These are phyloP conservation scores for Paracentrotus lividus DNA, from an alignment of 53 echinoderm and acorn worm genomes.

Conservation along the genomic window DNA sequence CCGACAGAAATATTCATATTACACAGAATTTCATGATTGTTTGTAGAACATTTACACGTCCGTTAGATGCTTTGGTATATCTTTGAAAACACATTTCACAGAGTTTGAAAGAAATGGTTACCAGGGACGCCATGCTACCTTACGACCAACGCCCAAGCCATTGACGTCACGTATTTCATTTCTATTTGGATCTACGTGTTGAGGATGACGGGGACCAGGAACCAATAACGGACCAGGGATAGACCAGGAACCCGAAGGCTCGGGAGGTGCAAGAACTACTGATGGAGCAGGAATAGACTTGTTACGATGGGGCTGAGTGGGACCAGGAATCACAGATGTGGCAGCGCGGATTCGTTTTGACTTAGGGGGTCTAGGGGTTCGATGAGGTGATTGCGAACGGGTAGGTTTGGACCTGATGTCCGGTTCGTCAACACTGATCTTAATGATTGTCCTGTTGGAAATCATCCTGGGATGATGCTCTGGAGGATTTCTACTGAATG, in stretches of 20 bases:
- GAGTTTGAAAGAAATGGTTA: slow-evolving; percentile 18
- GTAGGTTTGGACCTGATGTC: background rate
- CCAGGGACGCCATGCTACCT: slow-evolving; percentile 63
- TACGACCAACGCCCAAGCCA: background rate
- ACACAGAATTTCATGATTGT: no score
- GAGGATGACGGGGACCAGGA: background rate
- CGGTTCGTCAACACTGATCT: background rate
- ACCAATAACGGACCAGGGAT: background rate
- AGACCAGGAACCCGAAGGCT: background rate
- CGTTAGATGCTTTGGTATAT: no score
- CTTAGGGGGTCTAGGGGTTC: no score
- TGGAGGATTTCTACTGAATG: background rate
- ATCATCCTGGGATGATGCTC: background rate
- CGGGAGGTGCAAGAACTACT: no score
- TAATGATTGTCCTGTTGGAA: background rate
- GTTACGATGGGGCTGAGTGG: no score
- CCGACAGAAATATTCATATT: no score
- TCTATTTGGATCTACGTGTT: background rate
- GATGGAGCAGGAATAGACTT: no score
- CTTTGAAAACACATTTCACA: no score
- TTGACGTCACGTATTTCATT: background rate
- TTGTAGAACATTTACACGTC: no score
- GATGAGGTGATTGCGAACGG: slow-evolving; percentile 27
- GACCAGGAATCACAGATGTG: no score
- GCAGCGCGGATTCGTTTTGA: no score